A percentile compares a stretch with the other conserved stretches of the same genome.
Conservation (phyloP, 2,113 vertebrate species). For the Geococcyx californianus region DNA sequence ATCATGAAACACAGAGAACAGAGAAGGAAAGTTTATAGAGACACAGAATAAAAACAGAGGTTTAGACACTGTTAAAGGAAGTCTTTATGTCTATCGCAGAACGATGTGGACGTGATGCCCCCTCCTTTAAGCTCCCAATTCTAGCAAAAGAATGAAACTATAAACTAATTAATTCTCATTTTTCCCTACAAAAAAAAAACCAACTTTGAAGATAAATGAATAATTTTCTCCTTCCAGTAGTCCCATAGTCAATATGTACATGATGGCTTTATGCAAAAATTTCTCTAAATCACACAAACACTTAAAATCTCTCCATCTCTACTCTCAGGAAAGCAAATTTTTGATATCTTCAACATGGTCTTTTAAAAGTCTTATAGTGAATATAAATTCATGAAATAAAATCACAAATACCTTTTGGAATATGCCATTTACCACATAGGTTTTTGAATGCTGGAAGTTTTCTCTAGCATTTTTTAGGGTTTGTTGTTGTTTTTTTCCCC, state of each 20-base stretch:
- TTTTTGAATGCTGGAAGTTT: neutral
- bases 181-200: neutral
- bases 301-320: neutral
- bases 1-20: neutral
- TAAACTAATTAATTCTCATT: neutral
- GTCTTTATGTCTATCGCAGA: neutral
- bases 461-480: neutral
- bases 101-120: neutral
- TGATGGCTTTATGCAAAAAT: neutral
- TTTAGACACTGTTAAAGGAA: neutral
- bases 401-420: neutral
- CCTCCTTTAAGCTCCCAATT: neutral
- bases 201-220: neutral
- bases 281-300: neutral
- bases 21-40: neutral
- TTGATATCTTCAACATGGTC: neutral
- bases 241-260: neutral
- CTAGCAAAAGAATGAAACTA: neutral
- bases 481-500: neutral
- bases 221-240: neutral
- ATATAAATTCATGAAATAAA: neutral
- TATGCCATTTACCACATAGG: neutral
- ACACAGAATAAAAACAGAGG: neutral
- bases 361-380: neutral
- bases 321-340: neutral